Evolutionary conservation across 2,113 vertebrate species (phyloP), one percentile per base, ranked within the genome.

Genomic region (Barbus barbus): DNA sequence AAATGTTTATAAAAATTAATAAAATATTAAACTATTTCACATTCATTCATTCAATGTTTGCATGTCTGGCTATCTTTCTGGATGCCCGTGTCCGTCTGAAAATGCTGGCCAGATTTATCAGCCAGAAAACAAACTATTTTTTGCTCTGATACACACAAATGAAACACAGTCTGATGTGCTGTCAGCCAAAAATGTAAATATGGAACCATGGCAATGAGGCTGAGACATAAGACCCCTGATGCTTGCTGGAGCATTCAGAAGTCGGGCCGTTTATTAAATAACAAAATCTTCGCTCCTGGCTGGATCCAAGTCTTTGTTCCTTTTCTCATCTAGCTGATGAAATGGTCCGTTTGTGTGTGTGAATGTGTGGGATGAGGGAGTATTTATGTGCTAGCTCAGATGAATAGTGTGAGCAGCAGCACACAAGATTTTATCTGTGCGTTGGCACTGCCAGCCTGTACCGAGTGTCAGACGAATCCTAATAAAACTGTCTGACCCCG

Each of bases 401-500:
- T 82, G 86, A 85, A 72, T 53, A 56, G 86, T 61, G 71, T 36
- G 65, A 61, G 38, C 74, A 61, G 38, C 74, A 78, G 83, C 31
- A 51, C 31, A 46, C 89, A 90, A 90, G 90, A 91, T 93, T 94
- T 92, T 90, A 94, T 94, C 92, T 90, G 90, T 87, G 87, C 84
- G 84, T 67, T 87, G 88, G 87, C 73, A 90, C 91, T 96, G 97
- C 95, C 96, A 97, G 95, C 92, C 94, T 95, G 95, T 91, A 91
- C 93, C 93, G 93, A 92, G 94, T 94, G 95, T 95, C 96, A 97
- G 96, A 97, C 97, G 96, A 95, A 93, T 92, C 92, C 94, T 97
- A 98, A 98, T 98, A 91, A 97, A 98, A 97, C 95, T 96, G 96
- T 97, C 96, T 98, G 96, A 95, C 95, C 97, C 95, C 93, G 96